Conservation (phyloP, 2,888 invertebrate species). For the Vannuccia rotundouncinata region DNA sequence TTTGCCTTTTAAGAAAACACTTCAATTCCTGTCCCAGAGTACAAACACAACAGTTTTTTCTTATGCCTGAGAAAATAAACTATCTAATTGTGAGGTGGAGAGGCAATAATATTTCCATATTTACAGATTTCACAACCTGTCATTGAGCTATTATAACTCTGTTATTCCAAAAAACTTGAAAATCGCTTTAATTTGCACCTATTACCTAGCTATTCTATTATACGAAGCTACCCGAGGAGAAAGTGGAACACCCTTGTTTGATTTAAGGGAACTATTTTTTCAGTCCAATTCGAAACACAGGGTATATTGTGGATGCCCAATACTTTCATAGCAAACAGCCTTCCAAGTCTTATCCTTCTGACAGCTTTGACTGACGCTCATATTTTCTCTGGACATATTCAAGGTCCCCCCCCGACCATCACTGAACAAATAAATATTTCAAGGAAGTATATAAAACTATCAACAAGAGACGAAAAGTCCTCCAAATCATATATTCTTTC, state of each 20-base stretch:
- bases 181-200: neutral
- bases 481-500: neutral
- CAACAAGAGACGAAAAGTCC: neutral
- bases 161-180: neutral
- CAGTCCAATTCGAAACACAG: neutral
- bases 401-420: neutral
- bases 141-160: neutral
- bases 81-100: neutral
- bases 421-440: neutral
- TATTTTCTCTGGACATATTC: neutral
- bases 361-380: neutral
- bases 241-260: neutral
- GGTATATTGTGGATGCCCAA: neutral
- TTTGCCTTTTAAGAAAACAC: conserved; percentile 14
- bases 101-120: neutral
- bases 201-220: neutral
- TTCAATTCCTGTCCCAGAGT: neutral
- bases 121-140: neutral
- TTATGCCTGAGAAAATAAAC: neutral
- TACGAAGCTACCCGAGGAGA: neutral
- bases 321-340: neutral
- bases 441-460: too few species aligned
- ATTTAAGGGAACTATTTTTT: neutral
- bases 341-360: too few species aligned
- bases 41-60: neutral